Conservation (phyloP, 2,113 vertebrate genomes). For the Leptocoma aspasia region DNA sequence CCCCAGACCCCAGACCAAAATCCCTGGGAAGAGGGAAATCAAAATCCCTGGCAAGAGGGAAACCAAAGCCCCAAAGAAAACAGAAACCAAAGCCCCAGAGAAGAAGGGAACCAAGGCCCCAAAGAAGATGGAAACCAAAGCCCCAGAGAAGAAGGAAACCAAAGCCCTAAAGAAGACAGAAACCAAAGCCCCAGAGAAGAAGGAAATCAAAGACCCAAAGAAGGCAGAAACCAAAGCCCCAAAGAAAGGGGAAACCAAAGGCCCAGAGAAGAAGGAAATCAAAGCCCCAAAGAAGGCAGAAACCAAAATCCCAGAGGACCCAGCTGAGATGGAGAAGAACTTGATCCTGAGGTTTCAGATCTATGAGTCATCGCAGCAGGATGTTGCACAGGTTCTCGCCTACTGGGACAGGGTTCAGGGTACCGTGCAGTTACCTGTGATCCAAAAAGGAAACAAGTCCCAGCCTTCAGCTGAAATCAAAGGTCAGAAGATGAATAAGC, state of each 20-base stretch:
- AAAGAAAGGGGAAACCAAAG: background rate
- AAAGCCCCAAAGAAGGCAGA: rapidly evolving
- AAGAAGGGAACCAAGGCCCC: background rate
- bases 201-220: background rate
- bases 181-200: background rate
- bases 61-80: background rate
- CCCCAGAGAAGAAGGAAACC: no score
- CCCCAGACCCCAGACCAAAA: no score
- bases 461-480: no score
- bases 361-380: no score
- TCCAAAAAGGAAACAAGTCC: no score
- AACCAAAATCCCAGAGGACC: background rate
- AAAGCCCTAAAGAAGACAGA: rapidly evolving
- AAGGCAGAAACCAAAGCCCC: rapidly evolving
- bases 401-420: no score
- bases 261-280: background rate
- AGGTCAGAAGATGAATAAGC: no score
- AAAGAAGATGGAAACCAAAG: background rate
- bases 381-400: no score
- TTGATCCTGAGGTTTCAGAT: no score
- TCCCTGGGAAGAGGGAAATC: no score
- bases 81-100: background rate
- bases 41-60: background rate
- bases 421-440: no score
- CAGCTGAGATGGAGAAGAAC: no score